Evolutionary conservation across 64 coral and sea anemone genomes (phyloP).

Genomic region (Montipora cactus): DNA sequence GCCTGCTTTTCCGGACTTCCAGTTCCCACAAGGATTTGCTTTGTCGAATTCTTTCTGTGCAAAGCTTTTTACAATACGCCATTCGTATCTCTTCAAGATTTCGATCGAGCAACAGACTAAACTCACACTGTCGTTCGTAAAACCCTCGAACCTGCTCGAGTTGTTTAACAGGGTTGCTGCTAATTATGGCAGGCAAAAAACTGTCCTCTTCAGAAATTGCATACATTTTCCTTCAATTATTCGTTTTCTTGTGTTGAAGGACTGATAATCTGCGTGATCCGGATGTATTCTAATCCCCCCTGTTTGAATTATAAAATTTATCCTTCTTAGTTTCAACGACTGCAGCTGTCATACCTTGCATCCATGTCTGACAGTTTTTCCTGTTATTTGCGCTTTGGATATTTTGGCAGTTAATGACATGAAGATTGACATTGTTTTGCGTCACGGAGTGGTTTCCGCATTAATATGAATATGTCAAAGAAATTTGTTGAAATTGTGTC

Average conservation of each 20-base stretch:
- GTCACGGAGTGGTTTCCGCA: background rate
- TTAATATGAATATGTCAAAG: background rate
- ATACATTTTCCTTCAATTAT: slow-evolving; percentile 49
- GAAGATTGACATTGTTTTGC: background rate
- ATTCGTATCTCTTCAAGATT: slow-evolving; percentile 89
- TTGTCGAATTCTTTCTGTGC: slow-evolving; percentile 66
- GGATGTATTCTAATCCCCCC: background rate
- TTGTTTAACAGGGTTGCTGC: slow-evolving; percentile 75
- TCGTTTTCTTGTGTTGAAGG: background rate
- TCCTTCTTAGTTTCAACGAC: background rate
- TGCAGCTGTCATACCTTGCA: background rate
- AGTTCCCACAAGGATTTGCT: slow-evolving; percentile 92
- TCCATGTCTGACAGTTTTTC: background rate
- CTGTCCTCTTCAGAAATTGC: slow-evolving; percentile 88
- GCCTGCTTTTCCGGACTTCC: slow-evolving; percentile 78
- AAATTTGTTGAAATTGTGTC: background rate
- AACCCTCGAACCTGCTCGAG: slow-evolving; percentile 81
- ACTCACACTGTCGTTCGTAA: slow-evolving; percentile 75
- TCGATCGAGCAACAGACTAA: slow-evolving; percentile 62
- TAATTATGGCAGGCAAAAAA: slow-evolving; percentile 84
- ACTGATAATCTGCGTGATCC: slow-evolving; percentile 28
- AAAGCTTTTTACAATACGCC: slow-evolving; percentile 80
- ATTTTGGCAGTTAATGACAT: slow-evolving; percentile 23
- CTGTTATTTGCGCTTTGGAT: background rate
- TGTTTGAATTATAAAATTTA: background rate